These are phyloP conservation scores for Cyclophora punctaria DNA, from an alignment of 2,888 invertebrate species.

Conservation along the genomic window DNA sequence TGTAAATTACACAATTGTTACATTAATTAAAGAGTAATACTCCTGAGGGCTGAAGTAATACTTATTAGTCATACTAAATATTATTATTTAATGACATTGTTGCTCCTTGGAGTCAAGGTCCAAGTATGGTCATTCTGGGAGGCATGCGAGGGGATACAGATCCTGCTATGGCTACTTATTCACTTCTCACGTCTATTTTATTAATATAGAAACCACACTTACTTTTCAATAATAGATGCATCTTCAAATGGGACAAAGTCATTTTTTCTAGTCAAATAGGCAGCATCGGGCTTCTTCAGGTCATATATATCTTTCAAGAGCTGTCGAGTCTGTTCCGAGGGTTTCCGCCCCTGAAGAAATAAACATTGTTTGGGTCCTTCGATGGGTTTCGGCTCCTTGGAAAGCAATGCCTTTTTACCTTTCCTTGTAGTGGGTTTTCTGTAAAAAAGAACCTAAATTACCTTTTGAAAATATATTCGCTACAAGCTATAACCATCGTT, in stretches of 20 bases:
- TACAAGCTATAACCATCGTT: too few relatives aligned
- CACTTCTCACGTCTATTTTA: too few relatives aligned
- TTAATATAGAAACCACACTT: constrained; percentile 27
- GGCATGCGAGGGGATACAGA: too few relatives aligned
- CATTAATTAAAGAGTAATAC: too few relatives aligned
- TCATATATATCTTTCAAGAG: constrained; percentile 90
- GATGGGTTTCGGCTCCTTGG: constrained; percentile 88
- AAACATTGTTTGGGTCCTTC: constrained; percentile 91
- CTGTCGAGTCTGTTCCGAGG: constrained; percentile 80
- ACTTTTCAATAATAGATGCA: constrained; percentile 85
- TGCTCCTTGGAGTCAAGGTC: too few relatives aligned
- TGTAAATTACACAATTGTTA: constrained; percentile 28
- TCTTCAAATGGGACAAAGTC: constrained; percentile 96
- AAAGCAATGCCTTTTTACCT: constrained; percentile 88
- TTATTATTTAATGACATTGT: too few relatives aligned
- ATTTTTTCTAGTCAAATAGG: constrained; percentile 85
- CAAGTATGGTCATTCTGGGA: too few relatives aligned
- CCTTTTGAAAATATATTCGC: too few relatives aligned
- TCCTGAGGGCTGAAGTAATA: too few relatives aligned
- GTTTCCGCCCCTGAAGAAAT: constrained; percentile 89
- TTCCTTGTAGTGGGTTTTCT: constrained; percentile 93
- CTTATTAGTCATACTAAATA: too few relatives aligned
- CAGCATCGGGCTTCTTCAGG: constrained; percentile 89
- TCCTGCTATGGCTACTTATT: neutral
- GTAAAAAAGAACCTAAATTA: constrained; percentile 25